A percentile compares a stretch with the other conserved stretches of the same genome.
phyloP scores from a whole-genome alignment of 2,113 vertebrate genomes.

The Scalopus aquaticus region DNA sequence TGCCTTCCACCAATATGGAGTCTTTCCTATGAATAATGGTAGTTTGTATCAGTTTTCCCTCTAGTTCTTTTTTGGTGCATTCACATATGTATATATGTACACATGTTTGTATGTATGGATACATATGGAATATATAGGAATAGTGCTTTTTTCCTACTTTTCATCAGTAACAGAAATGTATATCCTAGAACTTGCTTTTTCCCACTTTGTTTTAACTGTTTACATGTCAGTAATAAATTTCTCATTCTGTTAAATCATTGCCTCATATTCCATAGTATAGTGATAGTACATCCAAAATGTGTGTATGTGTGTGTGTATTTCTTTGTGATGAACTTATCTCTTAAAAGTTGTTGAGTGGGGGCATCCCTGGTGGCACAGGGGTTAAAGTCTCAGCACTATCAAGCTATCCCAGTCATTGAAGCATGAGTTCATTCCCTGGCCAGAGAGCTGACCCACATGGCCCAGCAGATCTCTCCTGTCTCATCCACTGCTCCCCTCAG shows the following conservation, averaged over 20 bases:
- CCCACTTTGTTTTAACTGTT: not conserved
- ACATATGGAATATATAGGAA: not conserved
- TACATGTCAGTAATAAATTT: not conserved
- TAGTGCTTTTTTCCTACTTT: no score
- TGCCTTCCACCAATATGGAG: not conserved
- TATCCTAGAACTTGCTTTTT: not conserved
- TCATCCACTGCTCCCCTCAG: no score
- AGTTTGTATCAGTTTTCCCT: not conserved
- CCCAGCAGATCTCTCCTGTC: no score
- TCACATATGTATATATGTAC: not conserved
- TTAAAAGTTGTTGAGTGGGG: not conserved
- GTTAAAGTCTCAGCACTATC: no score
- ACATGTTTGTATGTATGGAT: not conserved
- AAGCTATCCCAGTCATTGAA: no score
- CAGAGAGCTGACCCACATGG: no score
- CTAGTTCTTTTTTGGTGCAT: not conserved
- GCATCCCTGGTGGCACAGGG: no score
- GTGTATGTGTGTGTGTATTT: not conserved
- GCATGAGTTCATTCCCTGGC: no score
- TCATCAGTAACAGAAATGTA: not conserved
- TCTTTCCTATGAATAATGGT: not conserved
- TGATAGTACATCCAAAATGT: not conserved
- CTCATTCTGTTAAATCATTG: constrained; percentile 15
- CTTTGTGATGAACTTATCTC: not conserved
- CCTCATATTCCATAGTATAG: not conserved